Evolutionary conservation across 2,888 invertebrate genomes (phyloP).

Genomic region (Slavum lentiscoides): DNA sequence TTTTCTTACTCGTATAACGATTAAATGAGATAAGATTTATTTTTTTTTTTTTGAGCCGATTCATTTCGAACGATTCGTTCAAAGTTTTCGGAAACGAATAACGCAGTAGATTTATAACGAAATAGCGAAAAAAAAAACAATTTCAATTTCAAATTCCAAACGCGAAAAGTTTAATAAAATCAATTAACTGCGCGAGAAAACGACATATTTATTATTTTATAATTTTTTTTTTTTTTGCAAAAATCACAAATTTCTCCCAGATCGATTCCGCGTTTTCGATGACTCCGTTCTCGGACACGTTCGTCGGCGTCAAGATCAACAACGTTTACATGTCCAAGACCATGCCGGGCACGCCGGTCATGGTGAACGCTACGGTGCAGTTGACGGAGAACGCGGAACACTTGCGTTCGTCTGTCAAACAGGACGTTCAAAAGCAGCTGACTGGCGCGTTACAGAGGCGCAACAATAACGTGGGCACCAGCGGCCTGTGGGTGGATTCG

Average conservation of each 20-base stretch:
- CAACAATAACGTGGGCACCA: slow-evolving; percentile 86
- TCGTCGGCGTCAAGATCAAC: slow-evolving; percentile 79
- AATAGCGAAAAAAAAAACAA: too few relatives aligned
- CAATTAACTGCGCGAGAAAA: too few relatives aligned
- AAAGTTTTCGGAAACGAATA: too few relatives aligned
- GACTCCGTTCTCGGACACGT: slow-evolving; percentile 87
- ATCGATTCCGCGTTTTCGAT: slow-evolving; percentile 89
- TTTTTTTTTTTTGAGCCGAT: too few relatives aligned
- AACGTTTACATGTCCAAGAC: slow-evolving; percentile 67
- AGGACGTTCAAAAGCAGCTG: slow-evolving; percentile 81
- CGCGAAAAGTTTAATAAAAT: too few relatives aligned
- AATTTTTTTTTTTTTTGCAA: too few relatives aligned
- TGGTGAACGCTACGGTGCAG: slow-evolving; percentile 82
- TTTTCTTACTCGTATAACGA: too few relatives aligned
- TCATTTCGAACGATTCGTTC: too few relatives aligned
- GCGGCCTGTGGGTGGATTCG: slow-evolving; percentile 81
- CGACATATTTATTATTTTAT: too few relatives aligned
- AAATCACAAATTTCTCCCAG: slow-evolving; percentile 61
- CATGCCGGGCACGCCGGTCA: slow-evolving; percentile 65
- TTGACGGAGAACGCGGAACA: slow-evolving; percentile 74
- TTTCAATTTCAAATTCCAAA: too few relatives aligned
- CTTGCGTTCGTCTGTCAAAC: slow-evolving; percentile 63
- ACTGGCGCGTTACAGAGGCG: slow-evolving; percentile 79
- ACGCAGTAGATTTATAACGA: too few relatives aligned
- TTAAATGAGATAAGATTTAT: too few relatives aligned